These are phyloP conservation scores for Solea solea DNA, from an alignment of 2,113 vertebrate genomes.

Conservation along the genomic window DNA sequence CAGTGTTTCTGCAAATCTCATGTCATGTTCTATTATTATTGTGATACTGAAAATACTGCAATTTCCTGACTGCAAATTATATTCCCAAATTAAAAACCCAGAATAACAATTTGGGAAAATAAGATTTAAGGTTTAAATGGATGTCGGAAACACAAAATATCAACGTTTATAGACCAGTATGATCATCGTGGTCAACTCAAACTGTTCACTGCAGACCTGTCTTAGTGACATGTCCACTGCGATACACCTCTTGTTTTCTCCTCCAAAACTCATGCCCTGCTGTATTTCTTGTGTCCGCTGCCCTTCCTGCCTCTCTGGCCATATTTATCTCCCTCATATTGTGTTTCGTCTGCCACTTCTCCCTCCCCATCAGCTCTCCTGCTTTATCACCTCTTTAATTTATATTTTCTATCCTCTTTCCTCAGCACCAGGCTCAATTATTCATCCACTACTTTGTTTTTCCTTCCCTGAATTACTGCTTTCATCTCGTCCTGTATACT, in stretches of 20 bases:
- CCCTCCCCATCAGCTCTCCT: conserved; percentile 20
- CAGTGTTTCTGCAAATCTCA: too few relatives aligned
- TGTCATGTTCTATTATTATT: too few relatives aligned
- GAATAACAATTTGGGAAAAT: too few relatives aligned
- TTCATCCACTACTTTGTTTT: conserved; percentile 34
- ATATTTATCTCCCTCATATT: conserved; percentile 45
- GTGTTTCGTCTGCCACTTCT: conserved; percentile 25
- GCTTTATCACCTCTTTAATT: conserved; percentile 34
- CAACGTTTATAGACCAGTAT: conserved; percentile 27
- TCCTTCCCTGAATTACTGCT: conserved; percentile 43
- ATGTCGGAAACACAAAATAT: too few relatives aligned
- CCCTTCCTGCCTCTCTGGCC: conserved; percentile 23
- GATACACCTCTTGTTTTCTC: conserved; percentile 18
- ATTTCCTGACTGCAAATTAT: too few relatives aligned
- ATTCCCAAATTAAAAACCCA: too few relatives aligned
- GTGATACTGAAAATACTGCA: too few relatives aligned
- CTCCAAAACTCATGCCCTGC: conserved; percentile 14
- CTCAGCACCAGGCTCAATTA: conserved; percentile 31
- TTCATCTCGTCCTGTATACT: conserved; percentile 33
- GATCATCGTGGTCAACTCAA: conserved; percentile 30
- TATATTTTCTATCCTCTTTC: conserved; percentile 44
- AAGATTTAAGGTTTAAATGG: too few relatives aligned
- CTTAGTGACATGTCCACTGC: conserved; percentile 28
- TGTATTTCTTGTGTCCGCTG: conserved; percentile 18
- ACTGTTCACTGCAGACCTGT: conserved; percentile 17